Conservation (phyloP, 92 coral and sea anemone species). For the Porites evermanni region DNA sequence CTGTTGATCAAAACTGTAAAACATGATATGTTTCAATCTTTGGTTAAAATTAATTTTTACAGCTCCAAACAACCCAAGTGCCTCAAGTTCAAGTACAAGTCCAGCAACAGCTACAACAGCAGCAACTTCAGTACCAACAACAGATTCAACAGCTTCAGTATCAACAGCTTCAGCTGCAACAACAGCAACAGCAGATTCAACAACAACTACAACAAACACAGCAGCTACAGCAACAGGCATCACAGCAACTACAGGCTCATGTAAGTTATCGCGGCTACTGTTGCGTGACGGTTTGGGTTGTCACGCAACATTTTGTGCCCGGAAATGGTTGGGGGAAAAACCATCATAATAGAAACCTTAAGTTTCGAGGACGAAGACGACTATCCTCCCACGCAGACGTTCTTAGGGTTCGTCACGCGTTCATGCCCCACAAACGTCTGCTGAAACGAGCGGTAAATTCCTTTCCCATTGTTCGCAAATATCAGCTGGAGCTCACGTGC, state of each 20-base stretch:
- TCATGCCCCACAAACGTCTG: too few species aligned
- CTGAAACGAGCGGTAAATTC: too few species aligned
- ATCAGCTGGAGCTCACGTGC: too few species aligned
- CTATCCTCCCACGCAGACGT: too few species aligned
- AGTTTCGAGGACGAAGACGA: too few species aligned
- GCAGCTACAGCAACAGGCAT: constrained; percentile 61
- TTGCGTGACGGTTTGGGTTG: background rate
- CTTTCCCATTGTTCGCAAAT: too few species aligned
- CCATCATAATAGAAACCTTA: background rate
- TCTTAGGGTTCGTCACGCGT: too few species aligned
- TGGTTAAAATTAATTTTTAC: background rate
- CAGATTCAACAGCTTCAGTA: constrained; percentile 92
- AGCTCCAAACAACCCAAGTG: constrained; percentile 55
- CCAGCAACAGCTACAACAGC: constrained; percentile 84
- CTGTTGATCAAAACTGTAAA: too few species aligned
- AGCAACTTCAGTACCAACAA: constrained; percentile 90
- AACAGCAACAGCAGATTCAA: constrained; percentile 89
- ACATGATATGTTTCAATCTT: too few species aligned
- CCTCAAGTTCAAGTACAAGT: constrained; percentile 71
- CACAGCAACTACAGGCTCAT: constrained; percentile 53
- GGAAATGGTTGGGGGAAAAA: background rate
- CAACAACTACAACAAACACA: constrained; percentile 89
- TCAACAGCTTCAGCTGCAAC: constrained; percentile 91
- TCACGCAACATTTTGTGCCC: background rate
- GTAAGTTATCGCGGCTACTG: constrained; percentile 7